Evolutionary conservation across 2,113 vertebrate genomes (phyloP).

Genomic region (Bolborhynchus lineola): DNA sequence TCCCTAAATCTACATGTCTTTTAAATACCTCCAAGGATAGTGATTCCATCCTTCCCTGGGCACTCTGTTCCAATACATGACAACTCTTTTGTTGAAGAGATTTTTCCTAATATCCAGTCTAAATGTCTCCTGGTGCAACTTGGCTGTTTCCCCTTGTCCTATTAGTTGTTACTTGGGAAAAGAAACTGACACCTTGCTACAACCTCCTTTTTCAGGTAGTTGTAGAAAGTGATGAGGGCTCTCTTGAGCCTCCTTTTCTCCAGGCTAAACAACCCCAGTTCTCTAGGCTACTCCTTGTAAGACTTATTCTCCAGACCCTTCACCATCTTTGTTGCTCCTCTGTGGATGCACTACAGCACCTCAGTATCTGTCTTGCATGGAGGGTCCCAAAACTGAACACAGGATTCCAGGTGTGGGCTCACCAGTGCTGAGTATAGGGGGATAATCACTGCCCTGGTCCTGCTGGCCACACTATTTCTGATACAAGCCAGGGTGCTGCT

Average conservation of each 20-base stretch:
- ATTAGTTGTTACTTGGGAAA: neutral
- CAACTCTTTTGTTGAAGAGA: neutral
- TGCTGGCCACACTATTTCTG: neutral
- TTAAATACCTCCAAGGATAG: neutral
- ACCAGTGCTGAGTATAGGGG: neutral
- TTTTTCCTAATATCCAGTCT: neutral
- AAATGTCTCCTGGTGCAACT: neutral
- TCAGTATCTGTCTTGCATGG: neutral
- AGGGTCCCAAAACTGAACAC: neutral
- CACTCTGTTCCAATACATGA: neutral
- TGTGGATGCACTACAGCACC: neutral
- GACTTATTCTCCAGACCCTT: neutral
- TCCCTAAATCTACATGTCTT: neutral
- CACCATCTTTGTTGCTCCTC: neutral
- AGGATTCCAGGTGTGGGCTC: neutral
- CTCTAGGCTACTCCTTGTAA: neutral
- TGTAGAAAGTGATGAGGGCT: neutral
- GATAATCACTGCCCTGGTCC: neutral
- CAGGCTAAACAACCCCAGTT: neutral
- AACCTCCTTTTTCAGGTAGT: neutral
- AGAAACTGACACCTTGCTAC: neutral
- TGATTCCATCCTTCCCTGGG: neutral
- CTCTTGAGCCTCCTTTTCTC: neutral
- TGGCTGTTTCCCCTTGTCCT: neutral
- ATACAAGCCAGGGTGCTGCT: neutral